Evolutionary conservation across 2,797 vertebrate genomes (phyloP).

Genomic region (Acomys russatus): DNA sequence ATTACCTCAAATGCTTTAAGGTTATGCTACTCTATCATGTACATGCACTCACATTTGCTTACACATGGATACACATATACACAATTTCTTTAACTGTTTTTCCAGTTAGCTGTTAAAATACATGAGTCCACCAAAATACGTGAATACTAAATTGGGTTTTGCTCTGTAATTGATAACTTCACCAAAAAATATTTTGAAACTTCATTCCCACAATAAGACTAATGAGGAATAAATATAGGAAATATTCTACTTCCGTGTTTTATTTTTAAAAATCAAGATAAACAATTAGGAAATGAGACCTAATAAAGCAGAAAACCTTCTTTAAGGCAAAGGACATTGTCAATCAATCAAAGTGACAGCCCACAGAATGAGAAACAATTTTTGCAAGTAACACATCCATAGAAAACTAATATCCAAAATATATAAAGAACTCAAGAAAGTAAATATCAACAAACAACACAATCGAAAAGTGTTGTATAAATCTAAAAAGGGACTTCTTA

Average conservation of each 20-base stretch:
- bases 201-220: background rate
- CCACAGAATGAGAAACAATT: background rate
- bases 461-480: background rate
- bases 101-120: no score
- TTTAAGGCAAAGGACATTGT: background rate
- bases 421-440: background rate
- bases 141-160: background rate
- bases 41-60: background rate
- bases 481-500: background rate
- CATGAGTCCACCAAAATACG: background rate
- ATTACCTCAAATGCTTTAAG: background rate
- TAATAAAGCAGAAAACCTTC: background rate
- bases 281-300: background rate
- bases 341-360: background rate
- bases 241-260: background rate
- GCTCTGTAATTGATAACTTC: background rate
- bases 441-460: background rate
- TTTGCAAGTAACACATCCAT: background rate
- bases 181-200: background rate
- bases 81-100: background rate
- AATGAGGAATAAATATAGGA: constrained; percentile 5
- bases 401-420: background rate
- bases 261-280: background rate
- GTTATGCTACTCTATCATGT: background rate
- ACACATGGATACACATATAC: background rate